Conservation (phyloP, 2,113 vertebrate genomes). For the Pangasianodon gigas region DNA sequence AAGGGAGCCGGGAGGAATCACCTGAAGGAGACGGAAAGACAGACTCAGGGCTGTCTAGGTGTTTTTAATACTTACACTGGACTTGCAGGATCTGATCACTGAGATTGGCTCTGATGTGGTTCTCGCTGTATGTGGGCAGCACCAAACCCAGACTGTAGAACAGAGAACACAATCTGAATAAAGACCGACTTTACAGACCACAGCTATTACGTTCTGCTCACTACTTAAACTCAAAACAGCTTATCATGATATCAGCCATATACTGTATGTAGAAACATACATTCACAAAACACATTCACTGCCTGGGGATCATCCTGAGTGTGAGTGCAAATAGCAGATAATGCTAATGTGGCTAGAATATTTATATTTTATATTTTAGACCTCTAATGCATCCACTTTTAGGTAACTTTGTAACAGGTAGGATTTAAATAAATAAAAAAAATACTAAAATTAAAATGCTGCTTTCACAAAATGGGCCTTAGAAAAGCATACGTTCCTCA, state of each 20-base stretch:
- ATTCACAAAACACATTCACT: too few species aligned
- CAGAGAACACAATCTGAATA: conserved; percentile 33
- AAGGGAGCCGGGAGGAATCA: conserved; percentile 38
- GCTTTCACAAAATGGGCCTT: neutral
- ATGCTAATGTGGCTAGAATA: neutral
- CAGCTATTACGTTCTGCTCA: neutral
- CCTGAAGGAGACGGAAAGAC: conserved; percentile 46
- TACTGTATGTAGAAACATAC: too few species aligned
- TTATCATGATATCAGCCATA: too few species aligned
- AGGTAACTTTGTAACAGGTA: neutral
- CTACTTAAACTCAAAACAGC: neutral
- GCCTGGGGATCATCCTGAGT: neutral
- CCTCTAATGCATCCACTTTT: neutral
- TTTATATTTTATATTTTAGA: neutral
- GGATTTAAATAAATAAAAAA: neutral
- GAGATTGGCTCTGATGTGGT: conserved; percentile 97
- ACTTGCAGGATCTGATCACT: conserved; percentile 99
- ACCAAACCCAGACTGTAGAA: conserved; percentile 89
- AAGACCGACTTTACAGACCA: neutral
- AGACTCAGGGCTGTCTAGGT: neutral
- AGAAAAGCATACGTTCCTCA: neutral
- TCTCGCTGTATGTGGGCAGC: conserved; percentile 92
- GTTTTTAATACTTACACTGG: conserved; percentile 92
- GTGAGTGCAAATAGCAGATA: neutral
- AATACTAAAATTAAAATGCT: neutral